Base-by-base conservation (phyloP, 2,888 invertebrate species). In the Agonopterix heracliana region DNA sequence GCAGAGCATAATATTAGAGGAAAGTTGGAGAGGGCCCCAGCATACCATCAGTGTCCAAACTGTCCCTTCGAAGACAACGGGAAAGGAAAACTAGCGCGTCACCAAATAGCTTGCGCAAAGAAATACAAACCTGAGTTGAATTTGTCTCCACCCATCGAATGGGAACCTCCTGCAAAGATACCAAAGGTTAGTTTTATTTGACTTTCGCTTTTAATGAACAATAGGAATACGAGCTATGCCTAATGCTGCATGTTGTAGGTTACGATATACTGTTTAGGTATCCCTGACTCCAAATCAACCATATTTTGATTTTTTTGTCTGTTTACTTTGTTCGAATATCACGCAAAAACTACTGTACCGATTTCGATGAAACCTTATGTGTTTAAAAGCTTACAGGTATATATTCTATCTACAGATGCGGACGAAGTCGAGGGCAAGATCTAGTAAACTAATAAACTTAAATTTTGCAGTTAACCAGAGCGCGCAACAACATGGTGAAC, bases 31-130 rank as follows among this genome's bases (percentile, higher is more conserved):
- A 91, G 95, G 56, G 95, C 96, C 1, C 94, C 95, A 26, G 93
- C 95, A 0, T 95, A 95, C 77, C 97, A 97, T 77, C 96, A 97
- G 73, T 98, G 98, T 74, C 94, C 95, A 0, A 95, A 96, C 71
- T 98, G 98, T 86, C 95, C 96, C 1, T 98, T 97, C 71, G 98
- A 98, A 77, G 96, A 97, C 64, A 96, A 96, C 68, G 95, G 96
- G 48, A 97, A 96, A 81, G 95, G 95, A 34, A 97, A 97, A 80
- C 84, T 98, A 61, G 95, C 94, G 0, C 91, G 97, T 40, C 98
- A 98, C 87, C 90, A 94, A 57, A 91, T 95, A 53, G 94, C 96
- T 1, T 98, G 98, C 80, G 91, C 93, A 41, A 96, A 97, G 79
- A 95, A 96, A 73, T 98, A 96, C 81, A 94, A 95, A 74, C 94